phyloP scores from a whole-genome alignment of 2,797 vertebrate genomes.

The Melopsittacus undulatus region DNA sequence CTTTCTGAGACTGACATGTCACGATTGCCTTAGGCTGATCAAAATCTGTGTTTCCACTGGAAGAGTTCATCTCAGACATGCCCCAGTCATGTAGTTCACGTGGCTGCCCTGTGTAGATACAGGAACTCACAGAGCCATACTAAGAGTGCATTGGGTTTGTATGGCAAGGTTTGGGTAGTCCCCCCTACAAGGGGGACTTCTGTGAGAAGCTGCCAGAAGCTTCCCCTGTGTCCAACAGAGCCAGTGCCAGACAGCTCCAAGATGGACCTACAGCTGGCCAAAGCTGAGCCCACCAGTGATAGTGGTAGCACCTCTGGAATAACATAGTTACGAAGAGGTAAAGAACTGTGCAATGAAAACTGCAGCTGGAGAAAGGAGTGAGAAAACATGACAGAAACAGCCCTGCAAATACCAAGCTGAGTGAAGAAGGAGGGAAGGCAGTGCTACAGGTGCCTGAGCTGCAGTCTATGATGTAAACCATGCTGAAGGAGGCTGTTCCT shows the following conservation, averaged over 20 bases:
- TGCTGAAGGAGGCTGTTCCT: neutral
- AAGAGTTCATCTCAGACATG: neutral
- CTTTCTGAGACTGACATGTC: neutral
- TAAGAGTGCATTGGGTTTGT: neutral
- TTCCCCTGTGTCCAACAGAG: fast-evolving
- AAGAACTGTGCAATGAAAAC: neutral
- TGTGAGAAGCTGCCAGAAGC: neutral
- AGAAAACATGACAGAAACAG: neutral
- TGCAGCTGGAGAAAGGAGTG: neutral
- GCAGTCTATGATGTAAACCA: neutral
- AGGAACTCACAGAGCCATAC: neutral
- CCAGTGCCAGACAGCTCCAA: neutral
- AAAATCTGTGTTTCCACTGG: neutral
- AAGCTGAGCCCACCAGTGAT: fast-evolving
- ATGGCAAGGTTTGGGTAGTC: neutral
- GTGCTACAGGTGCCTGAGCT: neutral
- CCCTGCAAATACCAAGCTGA: neutral
- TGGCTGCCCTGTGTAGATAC: neutral
- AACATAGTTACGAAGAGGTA: neutral
- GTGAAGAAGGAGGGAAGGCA: neutral
- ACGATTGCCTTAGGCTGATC: neutral
- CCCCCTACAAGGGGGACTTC: neutral
- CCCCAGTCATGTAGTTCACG: neutral
- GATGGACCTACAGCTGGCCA: neutral
- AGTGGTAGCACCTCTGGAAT: neutral